Conservation (phyloP, 2,888 invertebrate genomes). For the Drosophila merina region DNA sequence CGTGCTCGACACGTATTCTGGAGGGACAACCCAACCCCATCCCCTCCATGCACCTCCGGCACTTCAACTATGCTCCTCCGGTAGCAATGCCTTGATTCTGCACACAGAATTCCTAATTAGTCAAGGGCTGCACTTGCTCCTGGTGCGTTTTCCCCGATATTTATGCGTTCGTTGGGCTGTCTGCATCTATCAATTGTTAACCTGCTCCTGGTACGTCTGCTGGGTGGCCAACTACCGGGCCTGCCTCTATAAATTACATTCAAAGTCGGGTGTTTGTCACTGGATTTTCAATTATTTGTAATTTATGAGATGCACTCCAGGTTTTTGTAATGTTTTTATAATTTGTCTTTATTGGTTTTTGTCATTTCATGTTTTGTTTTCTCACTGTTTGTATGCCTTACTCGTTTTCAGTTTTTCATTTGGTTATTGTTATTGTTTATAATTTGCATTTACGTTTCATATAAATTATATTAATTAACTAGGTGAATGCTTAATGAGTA, state of each 20-base stretch:
- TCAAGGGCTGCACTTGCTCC: slow-evolving; percentile 3
- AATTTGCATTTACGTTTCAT: slow-evolving; percentile 45
- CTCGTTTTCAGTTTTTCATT: slow-evolving; percentile 30
- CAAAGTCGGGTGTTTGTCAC: slow-evolving; percentile 22
- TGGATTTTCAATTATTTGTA: slow-evolving; percentile 6
- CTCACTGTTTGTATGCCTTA: slow-evolving; percentile 40
- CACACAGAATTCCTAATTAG: slow-evolving; percentile 72
- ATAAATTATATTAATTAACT: slow-evolving; percentile 49
- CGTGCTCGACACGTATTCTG: slow-evolving; percentile 77
- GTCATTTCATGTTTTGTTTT: slow-evolving; percentile 30
- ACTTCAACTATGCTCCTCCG: slow-evolving; percentile 12
- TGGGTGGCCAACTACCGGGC: slow-evolving; percentile 50
- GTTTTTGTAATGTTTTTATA: slow-evolving; percentile 42
- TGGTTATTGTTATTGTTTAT: slow-evolving; percentile 41
- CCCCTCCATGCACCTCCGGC: not conserved
- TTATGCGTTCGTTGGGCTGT: slow-evolving; percentile 66
- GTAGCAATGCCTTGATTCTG: slow-evolving; percentile 49
- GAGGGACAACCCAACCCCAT: slow-evolving; percentile 38
- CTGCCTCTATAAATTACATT: slow-evolving; percentile 72
- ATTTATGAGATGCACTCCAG: slow-evolving; percentile 40
- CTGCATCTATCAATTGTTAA: slow-evolving; percentile 65
- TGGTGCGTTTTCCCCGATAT: slow-evolving; percentile 38
- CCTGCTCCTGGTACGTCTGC: slow-evolving; percentile 58
- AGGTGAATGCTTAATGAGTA: slow-evolving; percentile 46
- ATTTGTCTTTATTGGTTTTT: slow-evolving; percentile 50